Base-by-base conservation (phyloP, 64 coral and sea anemone genomes). In the Catalaphyllia jardinei region DNA sequence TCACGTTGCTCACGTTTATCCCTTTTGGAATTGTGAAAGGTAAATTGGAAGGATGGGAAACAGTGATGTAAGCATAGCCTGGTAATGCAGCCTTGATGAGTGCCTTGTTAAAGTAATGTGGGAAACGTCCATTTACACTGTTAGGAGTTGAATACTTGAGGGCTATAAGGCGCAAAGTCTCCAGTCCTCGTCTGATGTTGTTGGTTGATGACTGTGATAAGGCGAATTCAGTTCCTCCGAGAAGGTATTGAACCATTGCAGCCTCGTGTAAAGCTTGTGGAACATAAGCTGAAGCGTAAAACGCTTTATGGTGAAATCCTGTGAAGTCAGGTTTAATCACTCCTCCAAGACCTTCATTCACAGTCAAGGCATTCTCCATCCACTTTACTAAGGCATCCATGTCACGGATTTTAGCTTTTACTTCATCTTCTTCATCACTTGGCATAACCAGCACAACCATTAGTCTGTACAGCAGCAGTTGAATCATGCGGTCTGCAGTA, bases 401-500 rank as follows among this genome's bases (percentile, higher is more conserved):
- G 52, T 94, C 93, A 10, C 93, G 80, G 20, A 49, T 49, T 49
- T 69, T 76, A 12, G 60, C 30, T 79, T 69, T 92, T 62, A 84
- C 78, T 52, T 93, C 71, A 30, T 78, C 16, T 19, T 71, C 74
- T 1, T 16, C 35, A 10, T 31, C 18, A 42, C 50, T 67, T 67
- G 88, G 88, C 74, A 79, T 78, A 75, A 87, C 49, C 25, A 94
- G 75, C 1, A 94, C 79, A 10, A 80, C 79, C 39, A 94, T 90
- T 3, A 90, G 52, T 71, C 93, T 51, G 54, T 55, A 94, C 4
- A 94, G 30, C 6, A 87, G 15, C 7, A 90, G 52, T 16, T 74
- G 87, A 30, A 77, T 79, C 88, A 94, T 94, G 2, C 93, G 82
- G 79, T 94, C 93, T 11, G 88, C 88, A 22, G 93, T 94, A 0